phyloP scores from a whole-genome alignment of 1,140 invertebrate species.

The Hesperophylax magnus region DNA sequence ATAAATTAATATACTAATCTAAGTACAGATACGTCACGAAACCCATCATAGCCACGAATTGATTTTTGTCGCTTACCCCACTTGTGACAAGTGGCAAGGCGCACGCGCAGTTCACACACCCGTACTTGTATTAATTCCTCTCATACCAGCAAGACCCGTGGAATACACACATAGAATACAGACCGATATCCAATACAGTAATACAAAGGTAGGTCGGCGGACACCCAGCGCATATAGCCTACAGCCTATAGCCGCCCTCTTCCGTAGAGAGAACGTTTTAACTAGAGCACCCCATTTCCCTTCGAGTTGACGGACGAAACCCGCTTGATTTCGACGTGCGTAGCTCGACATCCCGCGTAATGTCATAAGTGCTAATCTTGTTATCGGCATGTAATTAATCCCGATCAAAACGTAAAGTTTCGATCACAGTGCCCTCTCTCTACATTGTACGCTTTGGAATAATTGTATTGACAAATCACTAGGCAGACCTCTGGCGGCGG shows the following conservation, averaged over 20 bases:
- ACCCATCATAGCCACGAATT: slow-evolving; percentile 41
- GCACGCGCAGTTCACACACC: slow-evolving; percentile 27
- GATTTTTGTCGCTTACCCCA: slow-evolving; percentile 45
- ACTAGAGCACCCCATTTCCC: slow-evolving; percentile 46
- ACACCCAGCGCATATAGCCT: neutral
- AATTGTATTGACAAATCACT: slow-evolving; percentile 23
- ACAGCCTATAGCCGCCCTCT: neutral
- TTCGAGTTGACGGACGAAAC: neutral
- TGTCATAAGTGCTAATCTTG: slow-evolving; percentile 29
- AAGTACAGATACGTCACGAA: slow-evolving; percentile 27
- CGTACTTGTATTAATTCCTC: slow-evolving; percentile 1
- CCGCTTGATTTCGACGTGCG: slow-evolving; percentile 10
- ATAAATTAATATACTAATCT: slow-evolving; percentile 15
- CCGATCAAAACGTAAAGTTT: neutral
- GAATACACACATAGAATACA: no score
- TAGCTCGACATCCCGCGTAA: neutral
- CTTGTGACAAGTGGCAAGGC: slow-evolving; percentile 21
- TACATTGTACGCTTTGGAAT: neutral
- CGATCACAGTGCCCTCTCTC: no score
- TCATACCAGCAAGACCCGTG: neutral
- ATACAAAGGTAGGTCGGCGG: neutral
- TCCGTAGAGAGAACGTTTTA: slow-evolving; percentile 23
- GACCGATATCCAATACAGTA: no score
- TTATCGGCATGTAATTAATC: slow-evolving; percentile 17
- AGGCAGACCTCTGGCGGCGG: slow-evolving; percentile 8